A percentile compares a stretch with the other conserved stretches of the same genome.
These are phyloP conservation scores for Notodromas monacha DNA, from an alignment of 2,888 invertebrate genomes.

Conservation along the genomic window DNA sequence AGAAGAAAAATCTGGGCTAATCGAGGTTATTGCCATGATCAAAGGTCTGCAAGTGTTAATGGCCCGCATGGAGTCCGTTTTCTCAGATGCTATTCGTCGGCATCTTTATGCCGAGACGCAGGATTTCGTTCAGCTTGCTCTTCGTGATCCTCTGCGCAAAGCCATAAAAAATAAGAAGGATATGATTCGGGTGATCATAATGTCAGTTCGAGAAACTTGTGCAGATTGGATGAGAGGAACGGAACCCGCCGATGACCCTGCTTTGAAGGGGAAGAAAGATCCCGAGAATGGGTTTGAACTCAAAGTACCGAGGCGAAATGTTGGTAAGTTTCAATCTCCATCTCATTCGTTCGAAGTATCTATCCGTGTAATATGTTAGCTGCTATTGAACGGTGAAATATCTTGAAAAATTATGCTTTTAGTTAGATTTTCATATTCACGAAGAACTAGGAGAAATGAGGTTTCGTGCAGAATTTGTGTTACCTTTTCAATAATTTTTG, in stretches of 20 bases:
- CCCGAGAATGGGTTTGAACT: constrained; percentile 65
- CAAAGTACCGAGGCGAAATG: constrained; percentile 63
- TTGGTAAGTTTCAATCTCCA: constrained; percentile 28
- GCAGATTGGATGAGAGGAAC: constrained; percentile 80
- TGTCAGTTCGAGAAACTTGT: constrained; percentile 84
- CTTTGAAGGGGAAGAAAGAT: constrained; percentile 51
- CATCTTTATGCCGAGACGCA: constrained; percentile 86
- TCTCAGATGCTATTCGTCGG: constrained; percentile 54
- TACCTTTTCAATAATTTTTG: too few species aligned
- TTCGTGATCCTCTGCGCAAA: constrained; percentile 73
- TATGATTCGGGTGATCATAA: constrained; percentile 65
- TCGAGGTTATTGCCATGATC: constrained; percentile 96
- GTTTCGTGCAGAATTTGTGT: too few species aligned
- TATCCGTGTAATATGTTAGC: not conserved
- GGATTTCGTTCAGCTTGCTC: constrained; percentile 61
- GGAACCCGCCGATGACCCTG: constrained; percentile 68
- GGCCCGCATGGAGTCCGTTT: constrained; percentile 89
- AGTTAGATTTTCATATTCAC: too few species aligned
- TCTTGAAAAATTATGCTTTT: too few species aligned
- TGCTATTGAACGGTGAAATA: too few species aligned
- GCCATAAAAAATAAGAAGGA: constrained; percentile 94
- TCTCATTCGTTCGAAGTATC: too few species aligned
- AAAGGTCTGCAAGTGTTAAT: constrained; percentile 86
- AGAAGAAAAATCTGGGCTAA: constrained; percentile 85
- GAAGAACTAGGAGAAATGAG: too few species aligned